phyloP scores from a whole-genome alignment of 64 coral and sea anemone species.

The Stichodactyla mertensii region DNA sequence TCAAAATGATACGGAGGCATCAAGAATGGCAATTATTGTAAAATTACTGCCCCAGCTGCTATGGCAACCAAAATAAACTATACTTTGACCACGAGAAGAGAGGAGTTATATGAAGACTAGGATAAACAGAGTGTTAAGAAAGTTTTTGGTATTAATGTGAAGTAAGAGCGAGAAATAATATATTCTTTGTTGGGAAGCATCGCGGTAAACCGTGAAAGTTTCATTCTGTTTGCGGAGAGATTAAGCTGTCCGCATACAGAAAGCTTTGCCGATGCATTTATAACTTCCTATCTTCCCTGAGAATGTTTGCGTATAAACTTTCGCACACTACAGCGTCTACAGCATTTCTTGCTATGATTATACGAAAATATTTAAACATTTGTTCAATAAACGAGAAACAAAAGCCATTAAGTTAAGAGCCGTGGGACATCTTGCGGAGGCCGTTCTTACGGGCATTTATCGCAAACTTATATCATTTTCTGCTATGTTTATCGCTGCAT shows the following conservation, averaged over 20 bases:
- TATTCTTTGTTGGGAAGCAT: neutral
- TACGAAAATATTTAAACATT: constrained; percentile 18
- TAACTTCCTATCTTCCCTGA: neutral
- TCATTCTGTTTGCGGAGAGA: neutral
- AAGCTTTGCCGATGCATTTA: neutral
- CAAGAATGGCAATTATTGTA: too few relatives aligned
- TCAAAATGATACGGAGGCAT: too few relatives aligned
- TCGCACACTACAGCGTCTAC: constrained; percentile 15
- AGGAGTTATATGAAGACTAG: too few relatives aligned
- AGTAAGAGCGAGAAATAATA: too few relatives aligned
- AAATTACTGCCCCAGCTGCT: too few relatives aligned
- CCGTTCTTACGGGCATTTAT: neutral
- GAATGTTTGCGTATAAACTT: constrained; percentile 12
- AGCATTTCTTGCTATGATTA: neutral
- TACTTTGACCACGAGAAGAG: too few relatives aligned
- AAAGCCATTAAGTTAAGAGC: neutral
- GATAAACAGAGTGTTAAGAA: too few relatives aligned
- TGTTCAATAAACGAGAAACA: neutral
- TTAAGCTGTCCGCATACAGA: neutral
- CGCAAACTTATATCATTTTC: too few relatives aligned
- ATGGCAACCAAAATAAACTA: too few relatives aligned
- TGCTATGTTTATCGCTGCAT: too few relatives aligned
- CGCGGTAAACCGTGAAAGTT: neutral
- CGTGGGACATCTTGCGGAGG: neutral
- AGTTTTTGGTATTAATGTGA: too few relatives aligned